Conservation (phyloP, 2,797 vertebrate species). For the Tenualosa ilisha region DNA sequence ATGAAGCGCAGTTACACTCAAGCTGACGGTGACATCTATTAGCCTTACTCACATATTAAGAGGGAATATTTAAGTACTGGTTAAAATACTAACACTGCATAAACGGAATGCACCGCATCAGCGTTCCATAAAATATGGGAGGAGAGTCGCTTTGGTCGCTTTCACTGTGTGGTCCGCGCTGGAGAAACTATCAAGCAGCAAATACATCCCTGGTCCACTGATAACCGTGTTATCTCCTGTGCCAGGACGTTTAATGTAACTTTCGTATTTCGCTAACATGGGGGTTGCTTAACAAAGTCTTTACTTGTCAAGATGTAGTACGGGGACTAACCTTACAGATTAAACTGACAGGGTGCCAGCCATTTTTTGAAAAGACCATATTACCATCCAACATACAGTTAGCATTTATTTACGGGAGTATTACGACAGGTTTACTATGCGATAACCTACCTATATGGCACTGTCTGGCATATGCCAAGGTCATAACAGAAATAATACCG, state of each 20-base stretch:
- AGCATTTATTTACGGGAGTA: neutral
- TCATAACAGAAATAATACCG: slow-evolving; percentile 2
- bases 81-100: neutral
- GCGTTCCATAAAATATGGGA: neutral
- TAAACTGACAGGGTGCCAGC: neutral
- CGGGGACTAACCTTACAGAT: neutral
- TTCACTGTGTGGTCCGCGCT: neutral
- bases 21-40: neutral
- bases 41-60: neutral
- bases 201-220: slow-evolving; percentile 9
- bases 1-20: neutral
- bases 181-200: slow-evolving; percentile 14
- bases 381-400: neutral
- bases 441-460: slow-evolving; percentile 41
- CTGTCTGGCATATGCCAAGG: slow-evolving; percentile 36
- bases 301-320: slow-evolving; percentile 40
- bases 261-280: neutral
- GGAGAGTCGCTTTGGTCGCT: neutral
- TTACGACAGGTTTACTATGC: slow-evolving; percentile 9
- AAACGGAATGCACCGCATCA: neutral
- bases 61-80: neutral
- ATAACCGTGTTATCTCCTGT: slow-evolving; percentile 2
- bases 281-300: neutral
- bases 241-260: slow-evolving; percentile 18
- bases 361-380: neutral